Percentiles rank a stretch among this genome's conserved stretches.
phyloP scores from a whole-genome alignment of 2,797 vertebrate genomes.

The Epinephelus coioides region DNA sequence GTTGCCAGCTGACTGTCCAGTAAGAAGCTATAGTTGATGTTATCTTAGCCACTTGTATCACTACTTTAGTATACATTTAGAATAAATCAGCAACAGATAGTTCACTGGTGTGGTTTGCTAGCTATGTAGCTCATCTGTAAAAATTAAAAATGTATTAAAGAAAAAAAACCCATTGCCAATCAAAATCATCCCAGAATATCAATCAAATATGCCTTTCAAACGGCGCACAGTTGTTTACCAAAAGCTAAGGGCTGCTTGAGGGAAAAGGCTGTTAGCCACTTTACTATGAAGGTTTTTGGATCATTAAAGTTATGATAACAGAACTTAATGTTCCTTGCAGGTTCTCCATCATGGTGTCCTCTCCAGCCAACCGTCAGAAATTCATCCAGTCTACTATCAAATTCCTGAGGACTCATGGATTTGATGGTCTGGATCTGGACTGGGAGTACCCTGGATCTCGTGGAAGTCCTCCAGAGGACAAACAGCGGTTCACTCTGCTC shows the following conservation, averaged over 20 bases:
- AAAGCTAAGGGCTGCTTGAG: background rate
- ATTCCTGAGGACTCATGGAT: slow-evolving; percentile 86
- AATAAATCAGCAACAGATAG: too few relatives aligned
- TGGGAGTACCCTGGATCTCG: slow-evolving; percentile 89
- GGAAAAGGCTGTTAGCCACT: background rate
- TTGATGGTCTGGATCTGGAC: slow-evolving; percentile 91
- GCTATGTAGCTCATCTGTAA: background rate
- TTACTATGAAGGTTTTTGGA: background rate
- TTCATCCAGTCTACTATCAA: slow-evolving; percentile 87
- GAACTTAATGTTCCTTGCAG: slow-evolving; percentile 59
- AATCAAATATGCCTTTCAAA: background rate
- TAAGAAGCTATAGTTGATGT: background rate
- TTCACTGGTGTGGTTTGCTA: background rate
- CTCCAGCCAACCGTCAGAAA: slow-evolving; percentile 77
- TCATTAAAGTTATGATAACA: background rate
- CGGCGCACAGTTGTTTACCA: background rate
- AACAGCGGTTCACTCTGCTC: slow-evolving; percentile 85
- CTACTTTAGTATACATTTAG: background rate
- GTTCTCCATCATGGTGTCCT: slow-evolving; percentile 88
- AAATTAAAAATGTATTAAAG: background rate
- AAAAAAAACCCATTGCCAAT: background rate
- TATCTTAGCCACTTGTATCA: background rate
- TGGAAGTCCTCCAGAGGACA: slow-evolving; percentile 85
- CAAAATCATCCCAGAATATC: background rate
- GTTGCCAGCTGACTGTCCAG: background rate